Base-by-base conservation (phyloP, 2,113 vertebrate species). In the Zosterops pallidus region DNA sequence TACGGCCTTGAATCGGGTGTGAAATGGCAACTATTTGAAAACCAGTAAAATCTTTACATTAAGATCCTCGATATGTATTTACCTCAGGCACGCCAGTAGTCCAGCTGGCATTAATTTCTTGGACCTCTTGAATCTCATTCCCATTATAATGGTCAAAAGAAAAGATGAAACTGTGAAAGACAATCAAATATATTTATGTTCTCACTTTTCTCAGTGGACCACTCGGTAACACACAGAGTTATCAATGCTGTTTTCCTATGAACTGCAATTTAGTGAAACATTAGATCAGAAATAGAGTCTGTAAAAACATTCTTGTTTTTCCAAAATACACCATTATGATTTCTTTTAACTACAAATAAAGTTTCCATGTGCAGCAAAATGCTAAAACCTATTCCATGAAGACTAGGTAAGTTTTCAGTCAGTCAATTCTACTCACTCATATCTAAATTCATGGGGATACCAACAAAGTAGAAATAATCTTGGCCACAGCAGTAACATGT, bases 71-170 rank as follows among this genome's bases (percentile, higher is more conserved):
- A 47, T 57, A 37, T 37, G 44, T 46, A 75, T 88, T 97, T 96
- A 99, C 99, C 99, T 99, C 77, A 99, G 93, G 35, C 98, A 98
- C 21, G 99, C 92, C 92, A 99, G 95, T 24, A 99, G 82, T 57
- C 99, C 99, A 0, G 99, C 98, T 69, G 99, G 99, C 97, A 99
- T 98, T 83, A 99, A 41, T 93, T 99, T 99, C 79, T 98, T 98
- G 95, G 99, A 98, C 78, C 98, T 98, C 97, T 98, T 99, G 97
- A 98, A 99, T 94, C 99, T 98, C 95, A 98, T 96, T 93, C 99
- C 99, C 99, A 99, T 99, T 71, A 99, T 94, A 72, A 98, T 71
- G 55, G 98, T 96, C 85, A 99, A 97, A 75, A 97, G 67, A 95
- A 98, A 98, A 28, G 99, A 98, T 25, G 99, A 86, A 93, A 98